phyloP scores from a whole-genome alignment of 2,888 invertebrate genomes.

The Perizoma affinitatum region DNA sequence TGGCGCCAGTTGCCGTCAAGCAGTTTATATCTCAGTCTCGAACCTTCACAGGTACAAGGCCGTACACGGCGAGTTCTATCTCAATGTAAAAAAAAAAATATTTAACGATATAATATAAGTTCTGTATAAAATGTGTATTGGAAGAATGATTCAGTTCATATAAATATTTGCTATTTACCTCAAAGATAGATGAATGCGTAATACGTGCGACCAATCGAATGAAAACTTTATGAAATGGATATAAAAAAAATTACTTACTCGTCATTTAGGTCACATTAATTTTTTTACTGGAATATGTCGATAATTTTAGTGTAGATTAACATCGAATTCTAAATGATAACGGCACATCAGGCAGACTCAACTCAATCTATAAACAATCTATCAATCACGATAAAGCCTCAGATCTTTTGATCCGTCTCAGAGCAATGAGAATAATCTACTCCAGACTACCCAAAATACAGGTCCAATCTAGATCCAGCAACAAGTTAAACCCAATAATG shows the following conservation, averaged over 20 bases:
- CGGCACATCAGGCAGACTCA: neutral
- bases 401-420: neutral
- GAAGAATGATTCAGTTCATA: neutral
- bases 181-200: too few species aligned
- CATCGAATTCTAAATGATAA: neutral
- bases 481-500: constrained; percentile 18
- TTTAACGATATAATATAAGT: neutral
- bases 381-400: neutral
- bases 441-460: neutral
- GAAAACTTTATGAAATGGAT: too few species aligned
- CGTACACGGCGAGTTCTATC: constrained; percentile 8
- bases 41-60: constrained; percentile 20
- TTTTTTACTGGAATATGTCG: too few species aligned
- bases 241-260: too few species aligned
- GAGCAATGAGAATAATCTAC: neutral
- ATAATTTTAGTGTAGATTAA: neutral
- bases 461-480: constrained; percentile 17
- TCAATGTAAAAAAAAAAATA: constrained; percentile 7
- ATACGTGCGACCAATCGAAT: too few species aligned
- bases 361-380: neutral
- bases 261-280: too few species aligned
- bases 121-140: neutral
- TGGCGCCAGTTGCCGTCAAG: constrained; percentile 18
- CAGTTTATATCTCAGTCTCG: constrained; percentile 16
- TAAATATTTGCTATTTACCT: too few species aligned